phyloP scores from a whole-genome alignment of 2,797 vertebrate species.

The Diglossa cyanea region DNA sequence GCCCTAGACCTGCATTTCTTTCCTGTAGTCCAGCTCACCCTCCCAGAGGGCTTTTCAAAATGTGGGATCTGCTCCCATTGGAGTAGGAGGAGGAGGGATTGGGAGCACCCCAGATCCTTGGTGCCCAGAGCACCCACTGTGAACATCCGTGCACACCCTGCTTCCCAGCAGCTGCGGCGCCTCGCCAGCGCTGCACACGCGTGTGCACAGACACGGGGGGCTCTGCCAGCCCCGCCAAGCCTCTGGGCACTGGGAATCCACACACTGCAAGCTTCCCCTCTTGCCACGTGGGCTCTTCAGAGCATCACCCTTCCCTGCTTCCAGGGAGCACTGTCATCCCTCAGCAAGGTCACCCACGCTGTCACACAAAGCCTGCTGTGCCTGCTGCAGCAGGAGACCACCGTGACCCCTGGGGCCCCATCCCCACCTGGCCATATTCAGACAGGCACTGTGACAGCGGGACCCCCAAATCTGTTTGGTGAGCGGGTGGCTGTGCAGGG shows the following conservation, averaged over 20 bases:
- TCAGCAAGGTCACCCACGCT: slow-evolving; percentile 1
- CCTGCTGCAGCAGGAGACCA: background rate
- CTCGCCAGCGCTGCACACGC: background rate
- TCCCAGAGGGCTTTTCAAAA: background rate
- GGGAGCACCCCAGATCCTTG: background rate
- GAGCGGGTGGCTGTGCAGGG: background rate
- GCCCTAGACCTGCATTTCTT: background rate
- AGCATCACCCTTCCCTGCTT: slow-evolving; percentile 1
- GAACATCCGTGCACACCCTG: background rate
- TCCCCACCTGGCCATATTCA: accelerated
- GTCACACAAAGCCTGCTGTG: background rate
- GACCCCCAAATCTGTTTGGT: background rate
- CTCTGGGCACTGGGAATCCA: background rate
- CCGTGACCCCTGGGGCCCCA: background rate
- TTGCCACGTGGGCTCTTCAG: background rate
- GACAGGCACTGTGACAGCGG: accelerated
- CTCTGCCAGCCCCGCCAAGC: background rate
- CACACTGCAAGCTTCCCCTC: background rate
- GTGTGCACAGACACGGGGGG: background rate
- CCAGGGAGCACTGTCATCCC: slow-evolving; percentile 16
- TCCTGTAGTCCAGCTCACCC: background rate
- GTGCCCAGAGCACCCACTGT: background rate
- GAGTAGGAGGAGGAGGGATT: background rate
- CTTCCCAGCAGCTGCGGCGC: background rate
- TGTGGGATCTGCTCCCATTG: background rate